Percentiles rank a stretch among this genome's conserved stretches.
These are phyloP conservation scores for Papilio dardanus DNA, from an alignment of 1,140 invertebrate genomes.

Conservation along the genomic window DNA sequence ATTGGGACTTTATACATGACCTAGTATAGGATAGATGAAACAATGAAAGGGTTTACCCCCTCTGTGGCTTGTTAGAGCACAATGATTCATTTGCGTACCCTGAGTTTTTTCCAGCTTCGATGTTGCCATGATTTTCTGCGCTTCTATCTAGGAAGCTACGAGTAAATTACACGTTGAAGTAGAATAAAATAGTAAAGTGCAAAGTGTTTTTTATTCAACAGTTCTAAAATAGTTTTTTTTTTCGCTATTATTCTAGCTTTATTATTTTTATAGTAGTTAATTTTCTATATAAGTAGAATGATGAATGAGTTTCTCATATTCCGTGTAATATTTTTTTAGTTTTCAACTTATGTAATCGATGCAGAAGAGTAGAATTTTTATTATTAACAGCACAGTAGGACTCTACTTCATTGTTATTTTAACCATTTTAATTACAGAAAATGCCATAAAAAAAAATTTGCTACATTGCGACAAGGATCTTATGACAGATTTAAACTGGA, in stretches of 20 bases:
- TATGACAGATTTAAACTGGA: too few species aligned
- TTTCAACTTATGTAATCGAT: too few species aligned
- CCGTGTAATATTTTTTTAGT: too few species aligned
- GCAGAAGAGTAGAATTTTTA: too few species aligned
- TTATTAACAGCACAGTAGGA: too few species aligned
- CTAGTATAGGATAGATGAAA: constrained; percentile 13
- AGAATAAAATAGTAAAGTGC: constrained; percentile 31
- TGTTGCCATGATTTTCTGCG: constrained; percentile 28
- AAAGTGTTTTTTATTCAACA: constrained; percentile 23
- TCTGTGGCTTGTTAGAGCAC: constrained; percentile 30
- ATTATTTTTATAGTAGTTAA: background rate
- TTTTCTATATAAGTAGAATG: constrained; percentile 12
- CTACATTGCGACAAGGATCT: too few species aligned
- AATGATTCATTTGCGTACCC: constrained; percentile 37
- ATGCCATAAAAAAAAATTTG: too few species aligned
- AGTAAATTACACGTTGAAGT: constrained; percentile 34
- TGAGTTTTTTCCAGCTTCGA: constrained; percentile 26
- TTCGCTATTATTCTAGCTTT: background rate
- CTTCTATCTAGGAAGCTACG: constrained; percentile 30
- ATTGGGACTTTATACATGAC: constrained; percentile 23
- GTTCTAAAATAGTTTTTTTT: background rate
- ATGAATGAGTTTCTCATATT: background rate
- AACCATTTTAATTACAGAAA: too few species aligned
- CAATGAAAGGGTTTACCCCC: constrained; percentile 22
- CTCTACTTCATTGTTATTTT: too few species aligned